phyloP scores from a whole-genome alignment of 2,113 vertebrate species.

The Sphyrna mokarran region DNA sequence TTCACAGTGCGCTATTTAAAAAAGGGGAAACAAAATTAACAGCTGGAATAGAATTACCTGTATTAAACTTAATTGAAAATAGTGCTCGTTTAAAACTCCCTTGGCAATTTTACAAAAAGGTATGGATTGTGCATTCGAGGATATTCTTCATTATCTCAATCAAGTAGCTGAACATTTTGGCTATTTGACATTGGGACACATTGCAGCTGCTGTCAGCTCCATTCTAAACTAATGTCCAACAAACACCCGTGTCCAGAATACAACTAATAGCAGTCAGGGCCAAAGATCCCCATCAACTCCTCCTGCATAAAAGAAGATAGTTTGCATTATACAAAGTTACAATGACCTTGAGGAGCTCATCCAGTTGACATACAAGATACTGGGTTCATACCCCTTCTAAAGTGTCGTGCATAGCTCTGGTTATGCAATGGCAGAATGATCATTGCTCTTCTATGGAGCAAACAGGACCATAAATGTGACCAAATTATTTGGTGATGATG shows the following conservation, averaged over 20 bases:
- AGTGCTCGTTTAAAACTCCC: neutral
- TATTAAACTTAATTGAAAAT: neutral
- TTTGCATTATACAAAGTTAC: neutral
- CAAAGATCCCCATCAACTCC: neutral
- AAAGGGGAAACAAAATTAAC: conserved; percentile 43
- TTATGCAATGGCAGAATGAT: neutral
- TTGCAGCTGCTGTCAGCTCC: neutral
- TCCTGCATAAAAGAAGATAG: neutral
- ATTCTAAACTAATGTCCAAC: neutral
- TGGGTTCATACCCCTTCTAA: neutral
- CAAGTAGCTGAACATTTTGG: neutral
- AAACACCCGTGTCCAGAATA: neutral
- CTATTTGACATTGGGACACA: neutral
- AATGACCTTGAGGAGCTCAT: neutral
- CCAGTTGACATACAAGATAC: neutral
- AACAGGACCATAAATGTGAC: neutral
- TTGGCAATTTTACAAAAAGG: neutral
- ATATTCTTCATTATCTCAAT: neutral
- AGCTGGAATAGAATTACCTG: neutral
- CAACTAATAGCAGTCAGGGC: neutral
- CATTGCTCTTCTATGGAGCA: neutral
- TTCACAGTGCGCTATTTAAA: conserved; percentile 88
- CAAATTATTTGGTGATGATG: neutral
- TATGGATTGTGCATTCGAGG: neutral
- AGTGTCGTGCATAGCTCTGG: neutral